These are phyloP conservation scores for Watsonalla cultraria DNA, from an alignment of 2,888 invertebrate genomes.

Conservation along the genomic window DNA sequence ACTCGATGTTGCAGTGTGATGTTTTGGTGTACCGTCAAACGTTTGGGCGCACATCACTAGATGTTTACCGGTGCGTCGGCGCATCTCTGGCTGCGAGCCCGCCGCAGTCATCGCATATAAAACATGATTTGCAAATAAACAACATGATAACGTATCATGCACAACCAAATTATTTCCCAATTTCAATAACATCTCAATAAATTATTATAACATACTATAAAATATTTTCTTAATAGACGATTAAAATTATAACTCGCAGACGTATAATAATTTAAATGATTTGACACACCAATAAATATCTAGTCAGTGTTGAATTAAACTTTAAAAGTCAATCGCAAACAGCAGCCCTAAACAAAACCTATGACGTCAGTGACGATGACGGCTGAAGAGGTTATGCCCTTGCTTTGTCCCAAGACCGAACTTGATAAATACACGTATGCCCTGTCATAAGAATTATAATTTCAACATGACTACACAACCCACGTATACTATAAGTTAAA, in stretches of 20 bases:
- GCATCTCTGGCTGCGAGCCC: not conserved
- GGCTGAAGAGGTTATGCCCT: no score
- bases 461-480: no score
- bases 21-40: slow-evolving; percentile 24
- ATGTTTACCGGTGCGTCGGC: slow-evolving; percentile 10
- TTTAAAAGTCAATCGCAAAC: no score
- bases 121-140: not conserved
- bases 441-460: no score
- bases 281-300: not conserved
- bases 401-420: no score
- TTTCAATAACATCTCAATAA: not conserved
- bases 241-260: not conserved
- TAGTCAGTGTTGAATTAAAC: not conserved
- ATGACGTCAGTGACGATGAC: no score
- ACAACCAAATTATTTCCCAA: not conserved
- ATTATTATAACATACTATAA: not conserved
- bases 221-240: not conserved
- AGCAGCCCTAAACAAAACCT: no score
- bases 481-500: not conserved
- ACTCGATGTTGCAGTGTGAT: slow-evolving; percentile 56
- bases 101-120: not conserved
- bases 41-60: slow-evolving; percentile 30
- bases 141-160: not conserved
- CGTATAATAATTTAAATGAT: not conserved
- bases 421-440: no score